phyloP scores from a whole-genome alignment of 2,888 invertebrate species.

The Panzeria rudis region DNA sequence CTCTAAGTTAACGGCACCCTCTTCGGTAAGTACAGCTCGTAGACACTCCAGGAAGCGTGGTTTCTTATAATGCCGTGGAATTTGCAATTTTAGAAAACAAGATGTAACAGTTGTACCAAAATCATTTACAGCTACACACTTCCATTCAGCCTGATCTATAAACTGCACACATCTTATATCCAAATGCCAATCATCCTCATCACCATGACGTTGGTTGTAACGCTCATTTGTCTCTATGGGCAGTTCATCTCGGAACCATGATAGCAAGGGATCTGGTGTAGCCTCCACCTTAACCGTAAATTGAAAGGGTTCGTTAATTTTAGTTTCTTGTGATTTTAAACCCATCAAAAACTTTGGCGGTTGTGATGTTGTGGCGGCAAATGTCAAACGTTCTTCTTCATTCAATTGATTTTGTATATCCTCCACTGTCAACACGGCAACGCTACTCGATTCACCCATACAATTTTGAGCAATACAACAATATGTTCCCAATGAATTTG shows the following conservation, averaged over 20 bases:
- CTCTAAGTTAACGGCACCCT: constrained; percentile 94
- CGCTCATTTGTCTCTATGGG: constrained; percentile 89
- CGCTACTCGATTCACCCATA: constrained; percentile 95
- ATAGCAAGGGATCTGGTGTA: constrained; percentile 90
- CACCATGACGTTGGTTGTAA: constrained; percentile 88
- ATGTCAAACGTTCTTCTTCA: constrained; percentile 89
- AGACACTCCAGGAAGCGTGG: constrained; percentile 94
- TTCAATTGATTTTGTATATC: constrained; percentile 95
- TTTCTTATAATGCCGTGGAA: constrained; percentile 94
- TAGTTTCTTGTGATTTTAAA: constrained; percentile 91
- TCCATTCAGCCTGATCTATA: constrained; percentile 95
- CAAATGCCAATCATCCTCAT: constrained; percentile 89
- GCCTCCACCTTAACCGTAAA: constrained; percentile 93
- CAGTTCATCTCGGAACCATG: constrained; percentile 95
- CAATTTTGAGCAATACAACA: constrained; percentile 95
- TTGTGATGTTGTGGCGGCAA: constrained; percentile 88
- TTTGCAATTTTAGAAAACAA: constrained; percentile 92
- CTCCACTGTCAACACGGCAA: constrained; percentile 94
- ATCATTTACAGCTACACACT: constrained; percentile 94
- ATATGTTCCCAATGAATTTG: constrained; percentile 94
- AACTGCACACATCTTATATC: constrained; percentile 90
- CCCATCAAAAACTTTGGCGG: constrained; percentile 93
- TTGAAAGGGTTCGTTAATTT: constrained; percentile 91
- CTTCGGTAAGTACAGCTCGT: constrained; percentile 92
- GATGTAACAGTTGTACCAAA: constrained; percentile 95